Base-by-base conservation (phyloP, 2,797 vertebrate genomes). In the Dallia pectoralis region DNA sequence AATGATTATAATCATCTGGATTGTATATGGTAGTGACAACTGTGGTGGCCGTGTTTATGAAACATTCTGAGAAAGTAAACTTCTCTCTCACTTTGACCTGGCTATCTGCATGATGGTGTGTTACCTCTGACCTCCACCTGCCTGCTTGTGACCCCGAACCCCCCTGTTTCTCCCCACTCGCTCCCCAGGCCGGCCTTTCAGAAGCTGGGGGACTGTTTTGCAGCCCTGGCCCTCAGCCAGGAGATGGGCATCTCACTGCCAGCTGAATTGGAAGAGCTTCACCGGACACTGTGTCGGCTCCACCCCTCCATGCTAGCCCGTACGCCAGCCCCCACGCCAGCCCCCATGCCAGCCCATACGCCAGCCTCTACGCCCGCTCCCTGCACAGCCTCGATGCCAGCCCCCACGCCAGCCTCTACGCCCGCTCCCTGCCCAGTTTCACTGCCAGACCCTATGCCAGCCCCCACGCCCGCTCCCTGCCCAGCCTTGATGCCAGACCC, bases 121-220 rank as follows among this genome's bases (percentile, higher is more conserved):
- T 79, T 63, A 81, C 77, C 81, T 79, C 56, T 77, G 79, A 75
- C 59, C 76, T 32, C 69, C 73, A 32, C 53, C 53, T 30, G 77
- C 53, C 79, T 74, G 77, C 77, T 83, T 86, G 79, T 80, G 59
- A 81, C 78, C 81, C 78, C 59, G 75, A 80, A 76, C 61, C 77
- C 32, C 67, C 74, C 29, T 78, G 18, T 76, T n/a, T 71, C 61
- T 53, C 29, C 69, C 1, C n/a, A 73, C 6, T 67, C 62, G 56
- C 30, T 73, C 44, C 59, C 40, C 77, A 99, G 97, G 86, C 97
- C 96, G 0, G 86, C 96, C 44, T 99, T 97, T 87, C 94, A 96
- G 77, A 97, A 97, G 91, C 89, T 99, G 87, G 96, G 97, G 87
- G 96, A 99, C 88, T 98, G 92, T 79, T 97, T 99, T 32, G 95